Conservation (phyloP, 2,888 invertebrate species). For the Gibbula magus region DNA sequence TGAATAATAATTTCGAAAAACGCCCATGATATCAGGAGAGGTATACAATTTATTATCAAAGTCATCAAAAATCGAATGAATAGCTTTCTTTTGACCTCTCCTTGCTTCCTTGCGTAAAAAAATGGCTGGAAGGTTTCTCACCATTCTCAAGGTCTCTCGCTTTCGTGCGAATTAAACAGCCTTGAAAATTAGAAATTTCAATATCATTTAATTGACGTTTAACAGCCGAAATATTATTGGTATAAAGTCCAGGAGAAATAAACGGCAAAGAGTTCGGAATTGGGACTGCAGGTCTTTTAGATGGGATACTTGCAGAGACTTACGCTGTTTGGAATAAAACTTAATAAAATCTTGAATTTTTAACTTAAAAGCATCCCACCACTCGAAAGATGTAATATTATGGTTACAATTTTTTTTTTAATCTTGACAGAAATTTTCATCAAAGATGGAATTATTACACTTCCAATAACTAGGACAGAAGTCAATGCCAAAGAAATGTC, state of each 20-base stretch:
- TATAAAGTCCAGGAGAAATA: background rate
- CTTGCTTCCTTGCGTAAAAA: background rate
- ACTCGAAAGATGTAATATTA: background rate
- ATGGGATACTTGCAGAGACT: background rate
- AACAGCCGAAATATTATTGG: background rate
- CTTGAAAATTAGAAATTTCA: background rate
- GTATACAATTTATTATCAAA: background rate
- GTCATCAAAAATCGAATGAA: background rate
- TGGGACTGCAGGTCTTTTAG: background rate
- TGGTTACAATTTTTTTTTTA: background rate
- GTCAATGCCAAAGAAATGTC: background rate
- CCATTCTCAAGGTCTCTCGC: background rate
- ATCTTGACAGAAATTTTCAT: background rate
- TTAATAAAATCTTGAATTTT: background rate
- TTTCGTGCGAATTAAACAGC: constrained; percentile 17
- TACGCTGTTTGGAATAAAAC: background rate
- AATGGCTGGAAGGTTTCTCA: constrained; percentile 14
- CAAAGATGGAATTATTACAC: background rate
- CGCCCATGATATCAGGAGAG: constrained; percentile 6
- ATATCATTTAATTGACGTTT: background rate
- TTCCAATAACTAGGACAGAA: background rate
- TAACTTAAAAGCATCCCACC: background rate
- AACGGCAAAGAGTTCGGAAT: background rate
- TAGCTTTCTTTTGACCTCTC: constrained; percentile 12
- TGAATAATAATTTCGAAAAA: background rate